phyloP scores from a whole-genome alignment of 2,113 vertebrate genomes.

The Asarcornis scutulata region DNA sequence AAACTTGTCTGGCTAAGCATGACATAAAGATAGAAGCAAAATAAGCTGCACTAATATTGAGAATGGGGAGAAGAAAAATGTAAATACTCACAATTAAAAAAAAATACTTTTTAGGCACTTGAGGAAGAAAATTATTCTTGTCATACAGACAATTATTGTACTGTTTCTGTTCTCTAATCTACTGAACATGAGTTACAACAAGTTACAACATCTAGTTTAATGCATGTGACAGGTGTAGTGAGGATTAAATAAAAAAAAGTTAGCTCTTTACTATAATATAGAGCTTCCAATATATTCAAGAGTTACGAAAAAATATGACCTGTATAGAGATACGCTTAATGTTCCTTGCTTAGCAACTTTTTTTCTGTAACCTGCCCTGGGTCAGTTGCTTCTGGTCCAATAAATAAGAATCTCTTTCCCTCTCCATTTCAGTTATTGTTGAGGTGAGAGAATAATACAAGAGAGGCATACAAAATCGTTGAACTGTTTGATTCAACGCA shows the following conservation, averaged over 20 bases:
- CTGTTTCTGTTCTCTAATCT: not conserved
- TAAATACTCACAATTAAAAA: not conserved
- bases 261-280: not conserved
- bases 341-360: not conserved
- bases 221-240: not conserved
- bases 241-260: not conserved
- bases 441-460: not conserved
- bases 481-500: not conserved
- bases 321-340: not conserved
- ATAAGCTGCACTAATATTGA: not conserved
- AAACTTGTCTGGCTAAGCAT: not conserved
- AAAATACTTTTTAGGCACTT: not conserved
- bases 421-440: not conserved
- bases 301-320: not conserved
- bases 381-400: not conserved
- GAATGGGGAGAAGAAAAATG: not conserved
- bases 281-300: not conserved
- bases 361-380: not conserved
- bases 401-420: not conserved
- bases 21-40: not conserved
- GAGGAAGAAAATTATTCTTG: not conserved
- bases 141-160: not conserved
- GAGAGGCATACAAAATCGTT: not conserved
- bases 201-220: not conserved
- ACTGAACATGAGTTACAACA: not conserved